Evolutionary conservation across 64 coral and sea anemone genomes (phyloP), one percentile per base, ranked within the genome.

Genomic region (Actinia equina): DNA sequence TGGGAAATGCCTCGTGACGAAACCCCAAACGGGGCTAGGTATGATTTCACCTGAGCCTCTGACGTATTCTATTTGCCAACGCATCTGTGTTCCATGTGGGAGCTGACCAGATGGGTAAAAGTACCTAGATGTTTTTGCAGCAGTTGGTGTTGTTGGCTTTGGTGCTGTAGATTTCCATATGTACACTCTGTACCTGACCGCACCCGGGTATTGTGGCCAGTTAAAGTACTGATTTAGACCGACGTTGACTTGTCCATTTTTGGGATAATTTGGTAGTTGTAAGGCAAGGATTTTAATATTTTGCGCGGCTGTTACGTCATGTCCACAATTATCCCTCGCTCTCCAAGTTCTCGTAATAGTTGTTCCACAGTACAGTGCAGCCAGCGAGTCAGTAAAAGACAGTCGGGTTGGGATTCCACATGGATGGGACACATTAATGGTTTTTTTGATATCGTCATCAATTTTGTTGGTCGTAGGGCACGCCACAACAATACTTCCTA

Each of bases 1-100:
- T 12, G 89, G 89, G 42, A 79, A 95, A 5, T 89, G 85, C 78
- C 94, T 84, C 41, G 94, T 95, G 70, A 79, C 56, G 53, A 95
- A 95, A 42, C 94, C 94, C 94, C 94, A 95, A 17, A 92, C 45
- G 2, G 94, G 94, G 82, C 94, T 89, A 4, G 94, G 94, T 27
- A 95, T 89, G 44, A 89, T 46, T 60, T 59, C 22, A 27, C 94
- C 90, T 4, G 90, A 95, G 22, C n/a, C 77, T 43, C 82, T 44
- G 2, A 95, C 79, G 78, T 92, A 95, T 52, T 89, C 69, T 30
- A 95, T 77, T 89, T 92, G 87, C 94, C 94, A 95, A 3, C 89
- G 60, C 74, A 95, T 92, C 53, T 71, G 15, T 41, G 82, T 95
- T 55, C 87, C 84, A 16, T 86, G 86, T 61, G 94, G 90, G 80